phyloP scores from a whole-genome alignment of 2,888 invertebrate genomes.

The Idaea straminata region DNA sequence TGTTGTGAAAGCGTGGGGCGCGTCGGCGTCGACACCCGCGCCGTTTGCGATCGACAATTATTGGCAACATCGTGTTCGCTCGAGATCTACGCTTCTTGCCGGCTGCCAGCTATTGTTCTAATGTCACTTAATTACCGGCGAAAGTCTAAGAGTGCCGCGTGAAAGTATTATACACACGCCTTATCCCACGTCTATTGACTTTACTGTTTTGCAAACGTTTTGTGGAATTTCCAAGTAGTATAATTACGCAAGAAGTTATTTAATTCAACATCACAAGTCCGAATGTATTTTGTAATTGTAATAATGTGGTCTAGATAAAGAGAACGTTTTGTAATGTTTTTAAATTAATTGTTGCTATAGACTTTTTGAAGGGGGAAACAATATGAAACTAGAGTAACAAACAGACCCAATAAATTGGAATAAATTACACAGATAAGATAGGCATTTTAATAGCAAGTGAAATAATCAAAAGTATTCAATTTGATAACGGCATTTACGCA shows the following conservation, averaged over 20 bases:
- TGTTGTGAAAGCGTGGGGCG: slow-evolving; percentile 73
- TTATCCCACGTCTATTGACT: slow-evolving; percentile 55
- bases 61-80: slow-evolving; percentile 63
- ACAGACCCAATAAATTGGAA: slow-evolving; percentile 18
- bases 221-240: slow-evolving; percentile 43
- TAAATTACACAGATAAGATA: slow-evolving; percentile 18
- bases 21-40: slow-evolving; percentile 34
- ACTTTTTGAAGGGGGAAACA: slow-evolving; percentile 19
- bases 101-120: slow-evolving; percentile 71
- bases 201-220: slow-evolving; percentile 46
- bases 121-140: slow-evolving; percentile 73
- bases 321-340: slow-evolving; percentile 24
- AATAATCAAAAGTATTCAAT: slow-evolving; percentile 15
- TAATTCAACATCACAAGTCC: slow-evolving; percentile 28
- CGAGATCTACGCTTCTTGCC: slow-evolving; percentile 66
- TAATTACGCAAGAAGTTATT: slow-evolving; percentile 44
- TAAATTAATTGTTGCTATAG: slow-evolving; percentile 15
- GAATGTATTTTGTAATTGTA: slow-evolving; percentile 21
- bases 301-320: slow-evolving; percentile 29
- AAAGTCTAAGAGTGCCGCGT: slow-evolving; percentile 72
- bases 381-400: slow-evolving; percentile 2
- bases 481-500: slow-evolving; percentile 8
- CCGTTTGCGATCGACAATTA: slow-evolving; percentile 58
- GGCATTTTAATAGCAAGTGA: slow-evolving; percentile 17
- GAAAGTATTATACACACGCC: slow-evolving; percentile 59